Conservation (phyloP, 2,113 vertebrate genomes). For the Eulacestoma nigropectus region DNA sequence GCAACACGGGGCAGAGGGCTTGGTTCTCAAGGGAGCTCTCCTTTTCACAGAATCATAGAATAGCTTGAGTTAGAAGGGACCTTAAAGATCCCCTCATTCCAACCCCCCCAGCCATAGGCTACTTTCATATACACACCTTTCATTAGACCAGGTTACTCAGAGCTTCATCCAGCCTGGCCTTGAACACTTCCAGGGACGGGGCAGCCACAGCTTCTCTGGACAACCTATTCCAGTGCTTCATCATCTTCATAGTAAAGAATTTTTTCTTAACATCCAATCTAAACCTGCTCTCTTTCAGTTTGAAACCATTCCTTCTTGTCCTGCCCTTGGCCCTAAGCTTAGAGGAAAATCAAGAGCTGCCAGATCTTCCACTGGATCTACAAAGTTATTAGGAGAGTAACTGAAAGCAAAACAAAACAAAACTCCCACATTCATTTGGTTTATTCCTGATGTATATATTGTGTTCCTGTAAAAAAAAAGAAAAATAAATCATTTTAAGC, state of each 20-base stretch:
- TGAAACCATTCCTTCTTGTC: background rate
- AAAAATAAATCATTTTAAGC: background rate
- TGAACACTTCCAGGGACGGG: background rate
- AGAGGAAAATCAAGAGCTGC: background rate
- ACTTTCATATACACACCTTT: background rate
- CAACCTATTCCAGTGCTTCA: background rate
- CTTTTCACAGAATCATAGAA: background rate
- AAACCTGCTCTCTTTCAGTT: background rate
- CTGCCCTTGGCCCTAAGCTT: background rate
- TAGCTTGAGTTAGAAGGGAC: background rate
- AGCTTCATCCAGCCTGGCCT: background rate
- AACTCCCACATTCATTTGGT: background rate
- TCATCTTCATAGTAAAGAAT: background rate
- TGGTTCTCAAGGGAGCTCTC: background rate
- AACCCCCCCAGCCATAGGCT: background rate
- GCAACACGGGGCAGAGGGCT: background rate
- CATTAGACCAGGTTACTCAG: background rate
- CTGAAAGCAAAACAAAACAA: background rate
- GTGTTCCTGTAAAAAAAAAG: accelerated
- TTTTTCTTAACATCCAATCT: background rate
- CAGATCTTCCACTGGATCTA: background rate
- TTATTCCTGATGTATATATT: background rate
- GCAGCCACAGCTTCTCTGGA: background rate
- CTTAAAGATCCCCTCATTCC: background rate
- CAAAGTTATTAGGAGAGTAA: background rate